A percentile compares a stretch with the other conserved stretches of the same genome.
These are phyloP conservation scores for Hydra vulgaris DNA, from an alignment of 30 jellyfish, hydroid and myxozoan genomes.

Conservation along the genomic window DNA sequence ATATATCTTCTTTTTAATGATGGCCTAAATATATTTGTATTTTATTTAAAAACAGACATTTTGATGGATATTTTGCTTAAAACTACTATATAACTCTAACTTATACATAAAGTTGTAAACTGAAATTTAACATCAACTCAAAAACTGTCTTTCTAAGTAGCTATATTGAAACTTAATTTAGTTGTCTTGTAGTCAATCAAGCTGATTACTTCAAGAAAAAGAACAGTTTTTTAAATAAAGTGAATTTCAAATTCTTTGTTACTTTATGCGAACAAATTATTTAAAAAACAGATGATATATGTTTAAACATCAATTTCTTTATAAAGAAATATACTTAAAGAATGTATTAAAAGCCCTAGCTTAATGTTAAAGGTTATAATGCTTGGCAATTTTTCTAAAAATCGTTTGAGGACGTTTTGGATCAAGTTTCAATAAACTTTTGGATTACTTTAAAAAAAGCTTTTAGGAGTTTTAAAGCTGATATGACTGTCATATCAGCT, in stretches of 20 bases:
- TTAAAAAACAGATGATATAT: not conserved
- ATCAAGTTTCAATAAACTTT: not conserved
- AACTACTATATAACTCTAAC: not conserved
- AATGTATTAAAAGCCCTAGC: not conserved
- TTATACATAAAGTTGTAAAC: not conserved
- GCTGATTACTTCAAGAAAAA: not conserved
- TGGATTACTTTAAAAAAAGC: not conserved
- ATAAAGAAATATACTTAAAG: not conserved
- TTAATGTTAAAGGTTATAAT: not conserved
- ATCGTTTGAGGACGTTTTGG: not conserved
- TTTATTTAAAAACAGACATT: not conserved
- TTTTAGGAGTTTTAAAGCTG: not conserved
- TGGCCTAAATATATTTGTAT: not conserved
- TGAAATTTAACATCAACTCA: not conserved
- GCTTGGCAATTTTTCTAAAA: not conserved
- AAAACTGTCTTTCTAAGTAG: not conserved
- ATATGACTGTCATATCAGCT: too few species aligned
- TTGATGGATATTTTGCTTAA: not conserved
- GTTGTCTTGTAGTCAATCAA: not conserved
- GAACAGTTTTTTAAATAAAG: not conserved
- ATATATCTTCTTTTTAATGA: not conserved
- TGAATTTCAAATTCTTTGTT: not conserved
- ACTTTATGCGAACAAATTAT: not conserved
- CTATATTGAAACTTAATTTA: not conserved
- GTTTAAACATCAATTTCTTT: not conserved